A percentile compares a stretch with the other conserved stretches of the same genome.
phyloP scores from a whole-genome alignment of 2,113 vertebrate genomes.

The Dolichotis patagonum region DNA sequence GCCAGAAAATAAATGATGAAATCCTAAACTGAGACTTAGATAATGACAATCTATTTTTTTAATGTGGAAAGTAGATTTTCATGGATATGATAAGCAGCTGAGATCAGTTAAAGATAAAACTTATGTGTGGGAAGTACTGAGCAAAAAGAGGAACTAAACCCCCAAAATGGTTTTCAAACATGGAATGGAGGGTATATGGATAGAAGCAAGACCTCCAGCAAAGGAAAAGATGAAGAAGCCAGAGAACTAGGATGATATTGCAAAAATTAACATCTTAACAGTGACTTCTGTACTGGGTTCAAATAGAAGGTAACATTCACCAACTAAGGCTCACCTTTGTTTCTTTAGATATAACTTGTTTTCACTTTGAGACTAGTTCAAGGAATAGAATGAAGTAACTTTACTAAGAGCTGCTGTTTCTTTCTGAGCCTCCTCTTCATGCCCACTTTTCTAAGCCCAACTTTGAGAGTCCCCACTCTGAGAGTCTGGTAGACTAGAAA shows the following conservation, averaged over 20 bases:
- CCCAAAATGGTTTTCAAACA: background rate
- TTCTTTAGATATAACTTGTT: background rate
- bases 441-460: background rate
- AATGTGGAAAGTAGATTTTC: background rate
- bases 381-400: background rate
- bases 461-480: background rate
- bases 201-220: background rate
- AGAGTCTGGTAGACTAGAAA: background rate
- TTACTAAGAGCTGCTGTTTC: background rate
- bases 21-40: constrained; percentile 22
- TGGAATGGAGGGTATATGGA: background rate
- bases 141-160: background rate
- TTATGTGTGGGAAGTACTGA: background rate
- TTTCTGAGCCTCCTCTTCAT: background rate
- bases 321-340: background rate
- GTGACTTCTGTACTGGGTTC: background rate
- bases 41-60: background rate
- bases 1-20: constrained; percentile 22
- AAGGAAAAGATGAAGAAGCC: background rate
- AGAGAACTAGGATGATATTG: background rate
- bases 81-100: background rate
- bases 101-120: background rate
- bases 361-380: constrained; percentile 3
- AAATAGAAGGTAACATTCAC: constrained; percentile 13
- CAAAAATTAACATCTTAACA: background rate